Conservation (phyloP, 2,888 invertebrate species). For the Priocnemis perturbator region DNA sequence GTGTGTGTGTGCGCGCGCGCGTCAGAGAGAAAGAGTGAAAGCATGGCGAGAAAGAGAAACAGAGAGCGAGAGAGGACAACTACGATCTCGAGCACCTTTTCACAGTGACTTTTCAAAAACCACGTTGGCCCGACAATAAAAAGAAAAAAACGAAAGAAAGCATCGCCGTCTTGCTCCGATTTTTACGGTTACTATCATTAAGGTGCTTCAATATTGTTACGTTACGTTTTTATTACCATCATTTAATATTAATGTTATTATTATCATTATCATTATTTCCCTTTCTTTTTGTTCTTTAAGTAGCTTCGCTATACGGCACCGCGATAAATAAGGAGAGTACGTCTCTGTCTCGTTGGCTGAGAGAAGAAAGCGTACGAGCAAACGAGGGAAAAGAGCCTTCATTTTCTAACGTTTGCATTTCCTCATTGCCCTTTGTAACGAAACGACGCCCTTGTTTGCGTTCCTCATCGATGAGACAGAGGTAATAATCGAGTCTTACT, state of each 20-base stretch:
- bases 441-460: constrained; percentile 1
- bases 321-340: constrained; percentile 21
- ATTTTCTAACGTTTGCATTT: constrained; percentile 6
- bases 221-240: constrained; percentile 62
- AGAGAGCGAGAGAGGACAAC: constrained; percentile 5
- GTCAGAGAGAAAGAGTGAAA: constrained; percentile 1
- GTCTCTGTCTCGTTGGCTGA: constrained; percentile 40
- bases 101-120: neutral
- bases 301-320: constrained; percentile 32
- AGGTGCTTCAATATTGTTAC: constrained; percentile 72
- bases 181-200: constrained; percentile 56
- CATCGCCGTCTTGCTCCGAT: constrained; percentile 36
- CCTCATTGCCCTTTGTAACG: constrained; percentile 5
- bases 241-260: constrained; percentile 59
- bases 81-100: constrained; percentile 1
- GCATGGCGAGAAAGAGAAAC: neutral
- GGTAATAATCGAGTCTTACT: constrained; percentile 32
- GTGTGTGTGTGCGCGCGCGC: too few species aligned
- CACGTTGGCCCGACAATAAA: constrained; percentile 10
- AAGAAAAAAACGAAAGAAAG: constrained; percentile 8
- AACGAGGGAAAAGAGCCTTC: neutral
- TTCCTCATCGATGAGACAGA: constrained; percentile 46
- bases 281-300: constrained; percentile 41
- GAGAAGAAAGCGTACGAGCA: constrained; percentile 4
- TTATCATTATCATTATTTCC: constrained; percentile 47